Conservation (phyloP, 1,140 invertebrate genomes). For the Sitophilus oryzae region DNA sequence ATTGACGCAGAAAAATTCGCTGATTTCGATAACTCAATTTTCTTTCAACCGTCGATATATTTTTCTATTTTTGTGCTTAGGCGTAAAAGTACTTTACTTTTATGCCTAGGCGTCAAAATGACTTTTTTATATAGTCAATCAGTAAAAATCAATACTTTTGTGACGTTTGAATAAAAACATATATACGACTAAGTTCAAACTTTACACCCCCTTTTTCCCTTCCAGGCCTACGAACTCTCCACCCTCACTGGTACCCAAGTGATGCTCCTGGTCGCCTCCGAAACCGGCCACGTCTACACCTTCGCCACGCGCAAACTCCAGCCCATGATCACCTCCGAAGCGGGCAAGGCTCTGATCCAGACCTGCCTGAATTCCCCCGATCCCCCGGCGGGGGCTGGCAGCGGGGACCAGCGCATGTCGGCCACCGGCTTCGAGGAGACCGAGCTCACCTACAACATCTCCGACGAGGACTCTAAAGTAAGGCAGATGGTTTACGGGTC, state of each 20-base stretch:
- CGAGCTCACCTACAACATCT: constrained; percentile 94
- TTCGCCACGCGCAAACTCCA: constrained; percentile 98
- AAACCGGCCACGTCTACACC: constrained; percentile 98
- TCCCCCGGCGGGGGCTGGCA: constrained; percentile 67
- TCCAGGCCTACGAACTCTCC: constrained; percentile 96
- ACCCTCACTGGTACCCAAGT: constrained; percentile 99
- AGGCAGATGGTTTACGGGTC: constrained; percentile 86
- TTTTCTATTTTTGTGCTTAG: no score
- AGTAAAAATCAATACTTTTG: no score
- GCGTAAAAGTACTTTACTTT: no score
- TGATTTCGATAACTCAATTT: no score
- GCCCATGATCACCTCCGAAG: constrained; percentile 99
- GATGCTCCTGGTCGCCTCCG: constrained; percentile 91
- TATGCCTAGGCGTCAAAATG: no score
- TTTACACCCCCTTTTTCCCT: constrained; percentile 32
- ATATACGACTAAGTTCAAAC: no score
- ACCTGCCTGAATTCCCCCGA: constrained; percentile 98
- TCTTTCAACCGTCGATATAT: no score
- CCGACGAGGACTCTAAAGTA: constrained; percentile 93
- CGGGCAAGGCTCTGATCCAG: constrained; percentile 96
- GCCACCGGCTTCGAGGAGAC: constrained; percentile 98
- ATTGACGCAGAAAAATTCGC: no score
- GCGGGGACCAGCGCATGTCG: constrained; percentile 90
- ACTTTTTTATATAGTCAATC: no score
- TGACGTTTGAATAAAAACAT: no score